A percentile compares a stretch with the other conserved stretches of the same genome.
Evolutionary conservation across 2,888 invertebrate genomes (phyloP).

Genomic region (Lepidocyrtinus sp.): DNA sequence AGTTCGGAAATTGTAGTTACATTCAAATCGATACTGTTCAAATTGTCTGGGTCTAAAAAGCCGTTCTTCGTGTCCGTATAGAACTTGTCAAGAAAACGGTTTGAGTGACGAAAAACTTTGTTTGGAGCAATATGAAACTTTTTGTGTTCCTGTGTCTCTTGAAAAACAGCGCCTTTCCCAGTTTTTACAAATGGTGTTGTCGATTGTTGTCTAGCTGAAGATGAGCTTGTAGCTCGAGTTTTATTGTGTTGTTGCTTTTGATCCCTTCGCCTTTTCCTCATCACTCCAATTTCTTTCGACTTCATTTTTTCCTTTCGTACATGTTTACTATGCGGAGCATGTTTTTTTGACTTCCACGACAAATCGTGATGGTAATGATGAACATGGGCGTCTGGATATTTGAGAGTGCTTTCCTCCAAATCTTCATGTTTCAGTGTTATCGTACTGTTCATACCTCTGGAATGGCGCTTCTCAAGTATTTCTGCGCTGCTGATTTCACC

Average conservation of each 20-base stretch:
- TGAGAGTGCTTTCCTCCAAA: not conserved
- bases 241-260: no score
- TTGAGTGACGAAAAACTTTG: slow-evolving; percentile 65
- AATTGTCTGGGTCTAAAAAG: slow-evolving; percentile 45
- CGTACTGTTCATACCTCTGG: slow-evolving; percentile 18
- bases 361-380: slow-evolving; percentile 42
- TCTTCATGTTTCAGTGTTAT: slow-evolving; percentile 4
- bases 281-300: no score
- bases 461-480: slow-evolving; percentile 16
- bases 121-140: slow-evolving; percentile 40
- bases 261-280: no score
- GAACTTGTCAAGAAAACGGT: slow-evolving; percentile 65
- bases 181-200: no score
- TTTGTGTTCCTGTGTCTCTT: slow-evolving; percentile 11
- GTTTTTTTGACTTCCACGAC: slow-evolving; percentile 33
- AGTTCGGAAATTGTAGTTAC: slow-evolving; percentile 67
- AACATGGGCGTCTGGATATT: slow-evolving; percentile 26
- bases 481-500: slow-evolving; percentile 18
- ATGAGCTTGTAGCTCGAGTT: no score
- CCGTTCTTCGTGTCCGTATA: slow-evolving; percentile 47
- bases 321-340: slow-evolving; percentile 38
- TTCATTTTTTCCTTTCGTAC: slow-evolving; percentile 9
- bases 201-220: no score
- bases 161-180: no score
- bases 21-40: slow-evolving; percentile 58